A percentile compares a stretch with the other conserved stretches of the same genome.
phyloP scores from a whole-genome alignment of 2,888 invertebrate species.

The Drosophila stalkeri region DNA sequence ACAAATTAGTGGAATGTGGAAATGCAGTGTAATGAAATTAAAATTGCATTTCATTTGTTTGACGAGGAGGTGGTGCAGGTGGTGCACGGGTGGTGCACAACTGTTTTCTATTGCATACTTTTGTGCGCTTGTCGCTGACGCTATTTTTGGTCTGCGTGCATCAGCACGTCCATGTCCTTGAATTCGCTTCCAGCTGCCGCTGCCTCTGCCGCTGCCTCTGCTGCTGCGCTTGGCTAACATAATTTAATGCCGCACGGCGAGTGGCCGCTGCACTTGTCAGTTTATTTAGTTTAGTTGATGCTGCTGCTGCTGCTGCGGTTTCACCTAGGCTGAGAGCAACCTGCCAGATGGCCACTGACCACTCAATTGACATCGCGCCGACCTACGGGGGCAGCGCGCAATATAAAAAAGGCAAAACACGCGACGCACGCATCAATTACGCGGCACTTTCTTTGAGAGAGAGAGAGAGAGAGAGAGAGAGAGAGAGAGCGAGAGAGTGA shows the following conservation, averaged over 20 bases:
- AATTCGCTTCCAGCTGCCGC: constrained; percentile 38
- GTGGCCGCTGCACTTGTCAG: constrained; percentile 30
- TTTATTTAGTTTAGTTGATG: constrained; percentile 13
- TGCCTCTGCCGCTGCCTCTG: constrained; percentile 10
- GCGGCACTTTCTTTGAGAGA: constrained; percentile 66
- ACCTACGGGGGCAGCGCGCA: constrained; percentile 51
- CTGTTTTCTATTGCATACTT: constrained; percentile 60
- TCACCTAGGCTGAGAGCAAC: constrained; percentile 36
- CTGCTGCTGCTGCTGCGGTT: constrained; percentile 21
- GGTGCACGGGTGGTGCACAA: constrained; percentile 7
- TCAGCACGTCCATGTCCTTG: constrained; percentile 49
- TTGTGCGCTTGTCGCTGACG: constrained; percentile 32
- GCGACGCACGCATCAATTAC: constrained; percentile 73
- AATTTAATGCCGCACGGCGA: constrained; percentile 24
- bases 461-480: background rate
- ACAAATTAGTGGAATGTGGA: constrained; percentile 58
- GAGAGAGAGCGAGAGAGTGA: background rate
- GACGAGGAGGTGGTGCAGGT: constrained; percentile 4
- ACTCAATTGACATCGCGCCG: constrained; percentile 60
- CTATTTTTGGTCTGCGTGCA: constrained; percentile 59
- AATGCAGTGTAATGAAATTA: constrained; percentile 66
- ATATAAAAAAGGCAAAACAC: constrained; percentile 41
- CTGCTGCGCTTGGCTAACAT: constrained; percentile 26
- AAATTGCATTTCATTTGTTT: constrained; percentile 69
- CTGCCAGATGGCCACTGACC: constrained; percentile 36